Conservation (phyloP, 2,797 vertebrate species). For the Sebastolobus alascanus region DNA sequence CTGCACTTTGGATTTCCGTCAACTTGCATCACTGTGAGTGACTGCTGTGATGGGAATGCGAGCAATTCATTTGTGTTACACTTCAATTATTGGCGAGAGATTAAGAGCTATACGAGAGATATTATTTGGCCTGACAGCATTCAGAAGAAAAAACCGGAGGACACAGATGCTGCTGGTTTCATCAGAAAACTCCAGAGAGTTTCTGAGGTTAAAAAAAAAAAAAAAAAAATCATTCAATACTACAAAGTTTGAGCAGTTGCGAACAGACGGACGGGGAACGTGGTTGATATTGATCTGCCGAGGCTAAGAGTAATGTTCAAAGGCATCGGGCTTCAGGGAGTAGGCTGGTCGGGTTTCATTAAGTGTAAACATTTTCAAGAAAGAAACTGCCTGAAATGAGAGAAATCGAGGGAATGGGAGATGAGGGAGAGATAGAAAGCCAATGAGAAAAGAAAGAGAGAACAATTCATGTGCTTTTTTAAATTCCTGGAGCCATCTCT, state of each 20-base stretch:
- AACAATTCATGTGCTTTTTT: constrained; percentile 41
- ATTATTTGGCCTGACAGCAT: constrained; percentile 52
- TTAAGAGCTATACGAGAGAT: constrained; percentile 53
- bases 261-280: constrained; percentile 62
- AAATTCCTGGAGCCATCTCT: constrained; percentile 54
- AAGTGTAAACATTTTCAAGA: constrained; percentile 70
- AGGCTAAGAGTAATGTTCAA: constrained; percentile 72
- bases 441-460: constrained; percentile 32
- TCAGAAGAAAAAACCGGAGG: constrained; percentile 32
- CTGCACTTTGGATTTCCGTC: constrained; percentile 47
- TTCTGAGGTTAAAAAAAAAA: constrained; percentile 36
- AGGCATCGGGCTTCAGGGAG: constrained; percentile 64
- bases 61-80: constrained; percentile 53
- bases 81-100: constrained; percentile 60
- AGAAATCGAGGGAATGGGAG: constrained; percentile 46
- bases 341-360: constrained; percentile 63
- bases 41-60: constrained; percentile 47
- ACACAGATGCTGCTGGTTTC: constrained; percentile 50
- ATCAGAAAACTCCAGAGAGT: constrained; percentile 48
- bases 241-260: constrained; percentile 58
- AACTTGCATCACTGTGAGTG: constrained; percentile 61
- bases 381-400: constrained; percentile 54
- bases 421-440: constrained; percentile 45
- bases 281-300: constrained; percentile 75
- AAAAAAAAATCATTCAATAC: constrained; percentile 39